Base-by-base conservation (phyloP, 1,140 invertebrate species). In the Anagrus nilaparvatae region DNA sequence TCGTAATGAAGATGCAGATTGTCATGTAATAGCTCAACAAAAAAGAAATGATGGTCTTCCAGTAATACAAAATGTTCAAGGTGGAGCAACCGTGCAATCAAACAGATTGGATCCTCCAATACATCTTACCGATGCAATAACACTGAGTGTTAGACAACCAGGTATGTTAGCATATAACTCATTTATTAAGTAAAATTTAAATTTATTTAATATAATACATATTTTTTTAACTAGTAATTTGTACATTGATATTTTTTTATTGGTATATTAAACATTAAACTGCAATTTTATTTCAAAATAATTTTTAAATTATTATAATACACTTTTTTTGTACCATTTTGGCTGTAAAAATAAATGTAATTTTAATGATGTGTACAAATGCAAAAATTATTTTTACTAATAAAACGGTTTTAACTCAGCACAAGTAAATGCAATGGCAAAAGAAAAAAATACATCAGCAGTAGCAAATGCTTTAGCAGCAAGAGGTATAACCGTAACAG, bases 381-480 rank as follows among this genome's bases (percentile, higher is more conserved):
- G 52, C 36, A 47, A 55, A 50, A 44, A 43, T 47, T 57, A 31
- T 55, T 39, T 48, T 61, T 53, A 59, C 59, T 63, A 64, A 65
- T 59, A 46, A 39, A 40, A 60, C 66, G 63, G 65, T 60, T 60
- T 60, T 47, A 54, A 57, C 54, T 56, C 58, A 59, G 59, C 61
- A 49, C 66, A 66, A 60, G 50, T 58, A 19, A 67, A 53, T 35
- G 51, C 53, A 10, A 48, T 53, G 12, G 25, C 54, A 2, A 76
- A 76, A 25, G 77, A 78, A 47, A 74, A 74, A 23, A 78, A 82
- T 51, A 77, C 81, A 5, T 80, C 77, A 41, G 76, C 76, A 2
- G 82, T 84, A 47, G 81, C 82, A 2, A 82, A 79, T 60, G 76
- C 84, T 24, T 59, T 86, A 29, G 81, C 81, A 8, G 79, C 80